Base-by-base conservation (phyloP, 2,888 invertebrate genomes). In the Pyrochroa serraticornis region DNA sequence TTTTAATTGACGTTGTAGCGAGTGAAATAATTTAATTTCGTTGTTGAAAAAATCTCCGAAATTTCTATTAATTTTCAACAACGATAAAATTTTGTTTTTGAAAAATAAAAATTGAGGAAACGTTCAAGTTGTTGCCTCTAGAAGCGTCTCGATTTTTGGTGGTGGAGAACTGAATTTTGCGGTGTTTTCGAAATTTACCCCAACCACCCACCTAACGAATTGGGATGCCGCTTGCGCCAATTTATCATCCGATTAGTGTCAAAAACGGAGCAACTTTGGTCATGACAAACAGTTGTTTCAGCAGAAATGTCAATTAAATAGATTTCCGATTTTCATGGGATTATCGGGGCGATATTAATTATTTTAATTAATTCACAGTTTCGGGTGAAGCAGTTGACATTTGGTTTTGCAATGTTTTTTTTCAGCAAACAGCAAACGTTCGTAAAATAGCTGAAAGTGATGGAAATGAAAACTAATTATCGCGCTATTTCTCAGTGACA, bases 1-100 rank as follows among this genome's bases (percentile, higher is more conserved):
- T 42, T 30, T 38, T 52, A 58, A 58, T 52, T 58, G 47, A 58
- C 47, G 12, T 22, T 32, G 38, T 12, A 13, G 43, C 10, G 31
- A 33, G 14, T 30, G 30, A n/a, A 14, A n/a, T 30, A 9, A 13
- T 22, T 10, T 2, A 6, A 30, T 30, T 13, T 12, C 30, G 32
- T 30, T 42, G 31, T 22, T 10, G 6, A 39, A 14, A 7, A 13
- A 14, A 38, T 3, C 1, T n/a, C n/a, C n/a, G n/a, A n/a, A n/a
- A n/a, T n/a, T n/a, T n/a, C n/a, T n/a, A n/a, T n/a, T n/a, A n/a
- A n/a, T n/a, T n/a, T n/a, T n/a, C n/a, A 22, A 22, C 22, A 22
- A 22, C 3, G 22, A 22, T 3, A 22, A 22, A 22, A 22, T 22
- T 22, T 2, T 22, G 22, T 3, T 22, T 22, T 22, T 22, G 3